Evolutionary conservation across 2,113 vertebrate species (phyloP), one percentile per base, ranked within the genome.

Genomic region (Calyptomena viridis): DNA sequence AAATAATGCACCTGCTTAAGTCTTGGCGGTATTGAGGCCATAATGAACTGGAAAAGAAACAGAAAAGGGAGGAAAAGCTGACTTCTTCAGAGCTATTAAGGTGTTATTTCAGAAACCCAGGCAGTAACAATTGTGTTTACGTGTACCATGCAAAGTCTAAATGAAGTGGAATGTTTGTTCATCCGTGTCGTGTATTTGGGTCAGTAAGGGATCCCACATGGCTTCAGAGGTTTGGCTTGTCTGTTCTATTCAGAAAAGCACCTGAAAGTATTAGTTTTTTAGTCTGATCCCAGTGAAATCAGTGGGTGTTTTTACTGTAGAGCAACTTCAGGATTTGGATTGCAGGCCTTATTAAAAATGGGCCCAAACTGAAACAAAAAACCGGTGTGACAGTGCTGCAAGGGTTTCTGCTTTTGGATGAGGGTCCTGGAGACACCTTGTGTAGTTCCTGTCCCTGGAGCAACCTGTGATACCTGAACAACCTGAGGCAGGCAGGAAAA

Each of bases 1-100:
- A 81, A 92, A 84, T 89, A 84, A 87, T 73, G 79, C 67, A 69
- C 72, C 67, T 88, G 49, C 83, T 92, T 72, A 95, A 89, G 35
- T 88, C 79, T 90, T 94, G 58, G 40, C 53, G 56, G 72, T 64
- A 42, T 33, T 7, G 2, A 42, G 58, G 58, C 63, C 50, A 39
- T 90, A 90, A 90, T 60, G 75, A 95, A 83, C 67, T 58, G 42
- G n/a, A 5, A 44, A 78, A 75, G 68, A 53, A 25, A 24, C 1
- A 22, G 5, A 16, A 47, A 88, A 75, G 42, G 78, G 52, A 59
- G 78, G 56, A 63, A 81, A 67, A 69, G 17, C 27, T 85, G 23
- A 35, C 40, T 88, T 87, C 46, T 62, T 84, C 52, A 86, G 58
- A 88, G 62, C 67, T 78, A 24, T 94, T 90, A 90, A 72, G 56